Evolutionary conservation across 1,140 invertebrate genomes (phyloP), one percentile per base, ranked within the genome.

Genomic region (Temnothorax curvispinosus): DNA sequence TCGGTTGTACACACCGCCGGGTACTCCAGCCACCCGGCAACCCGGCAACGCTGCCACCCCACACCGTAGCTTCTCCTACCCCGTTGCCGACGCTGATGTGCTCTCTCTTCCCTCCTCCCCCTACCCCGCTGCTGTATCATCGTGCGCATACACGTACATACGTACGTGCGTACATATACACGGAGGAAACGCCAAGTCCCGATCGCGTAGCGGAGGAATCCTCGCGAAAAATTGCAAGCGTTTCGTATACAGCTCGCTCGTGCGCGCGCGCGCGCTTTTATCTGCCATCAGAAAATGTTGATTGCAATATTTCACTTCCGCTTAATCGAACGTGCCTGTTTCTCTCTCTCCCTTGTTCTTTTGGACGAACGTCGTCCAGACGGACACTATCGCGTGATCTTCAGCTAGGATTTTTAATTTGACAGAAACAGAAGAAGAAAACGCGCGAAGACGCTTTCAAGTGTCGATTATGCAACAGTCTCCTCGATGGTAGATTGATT

Each of bases 1-100:
- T 95, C 93, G 92, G 92, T 95, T 95, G 94, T 95, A 93, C 93
- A 93, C 89, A 86, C 93, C 87, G 92, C 88, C 92, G 91, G 69
- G 89, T 90, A 89, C 91, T 92, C 91, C 91, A 94, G 91, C 94
- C 93, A 93, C 92, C 93, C 92, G 93, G 91, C 92, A 86, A 91
- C 90, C 85, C 91, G 89, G 91, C 91, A 93, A 92, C 93, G 87
- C 90, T 69, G 92, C 88, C 90, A 85, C 85, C 90, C 87, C 88
- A 72, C 62, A 52, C 9, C 72, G 56, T 35, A 9, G 44, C 44
- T 76, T 60, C 60, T 47, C 86, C 86, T 77, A 85, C 81, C 72
- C 67, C 35, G 32, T 21, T 11, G 3, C 27, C 50, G 67, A 54
- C 54, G 80, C 6, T 32, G 75, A 71, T 62, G 77, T 67, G 78